Percentiles rank a stretch among this genome's conserved stretches.
These are phyloP conservation scores for Haemorhous mexicanus DNA, from an alignment of 2,113 vertebrate genomes.

Conservation along the genomic window DNA sequence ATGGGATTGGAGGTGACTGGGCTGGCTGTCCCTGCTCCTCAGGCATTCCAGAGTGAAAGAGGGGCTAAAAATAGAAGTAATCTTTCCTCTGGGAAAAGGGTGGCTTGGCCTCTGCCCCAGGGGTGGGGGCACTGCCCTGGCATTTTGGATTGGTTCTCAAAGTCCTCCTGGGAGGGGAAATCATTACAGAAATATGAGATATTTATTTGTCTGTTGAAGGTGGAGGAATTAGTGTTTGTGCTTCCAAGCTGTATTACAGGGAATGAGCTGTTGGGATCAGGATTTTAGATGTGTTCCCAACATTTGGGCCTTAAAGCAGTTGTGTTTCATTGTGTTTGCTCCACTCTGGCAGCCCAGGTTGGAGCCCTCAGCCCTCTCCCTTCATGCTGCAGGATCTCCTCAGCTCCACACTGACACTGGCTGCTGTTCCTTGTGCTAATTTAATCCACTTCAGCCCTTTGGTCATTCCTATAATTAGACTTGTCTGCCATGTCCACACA, in stretches of 20 bases:
- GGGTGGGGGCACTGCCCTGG: neutral
- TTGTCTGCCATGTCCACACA: neutral
- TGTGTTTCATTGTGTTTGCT: neutral
- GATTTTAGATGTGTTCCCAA: neutral
- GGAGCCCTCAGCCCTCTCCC: neutral
- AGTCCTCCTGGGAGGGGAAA: neutral
- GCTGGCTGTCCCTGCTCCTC: neutral
- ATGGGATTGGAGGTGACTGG: neutral
- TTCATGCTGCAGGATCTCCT: neutral
- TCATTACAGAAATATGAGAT: neutral
- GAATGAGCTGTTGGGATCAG: neutral
- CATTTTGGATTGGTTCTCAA: neutral
- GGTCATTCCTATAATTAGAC: slow-evolving; percentile 59
- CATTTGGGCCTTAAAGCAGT: neutral
- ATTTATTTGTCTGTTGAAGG: neutral
- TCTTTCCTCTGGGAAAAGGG: neutral
- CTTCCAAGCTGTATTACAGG: neutral
- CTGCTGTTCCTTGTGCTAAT: slow-evolving; percentile 27
- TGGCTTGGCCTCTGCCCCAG: neutral
- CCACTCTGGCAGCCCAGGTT: neutral
- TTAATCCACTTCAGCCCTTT: slow-evolving; percentile 56
- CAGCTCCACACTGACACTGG: neutral
- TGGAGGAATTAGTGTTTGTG: neutral
- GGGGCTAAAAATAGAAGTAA: slow-evolving; percentile 17
- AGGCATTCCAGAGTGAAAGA: neutral